A percentile compares a stretch with the other conserved stretches of the same genome.
phyloP scores from a whole-genome alignment of 2,888 invertebrate species.

The Hemaris fuciformis region DNA sequence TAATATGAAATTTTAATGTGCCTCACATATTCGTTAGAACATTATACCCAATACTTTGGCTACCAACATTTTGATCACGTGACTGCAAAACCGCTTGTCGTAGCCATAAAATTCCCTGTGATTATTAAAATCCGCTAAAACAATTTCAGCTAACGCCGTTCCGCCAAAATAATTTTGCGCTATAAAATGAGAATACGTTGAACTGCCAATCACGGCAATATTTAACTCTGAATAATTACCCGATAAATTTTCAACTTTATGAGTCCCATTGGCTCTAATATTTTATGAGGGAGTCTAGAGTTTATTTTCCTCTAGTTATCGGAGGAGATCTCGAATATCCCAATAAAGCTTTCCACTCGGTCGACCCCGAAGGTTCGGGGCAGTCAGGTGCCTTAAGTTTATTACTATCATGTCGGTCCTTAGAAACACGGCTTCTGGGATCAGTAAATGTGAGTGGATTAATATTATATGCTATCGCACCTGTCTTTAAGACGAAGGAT shows the following conservation, averaged over 20 bases:
- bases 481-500: background rate
- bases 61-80: no score
- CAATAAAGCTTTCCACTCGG: slow-evolving; percentile 29
- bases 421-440: background rate
- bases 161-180: background rate
- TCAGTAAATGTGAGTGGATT: slow-evolving; percentile 14
- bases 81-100: background rate
- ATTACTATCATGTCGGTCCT: slow-evolving; percentile 29
- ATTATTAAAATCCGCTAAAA: background rate
- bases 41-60: no score
- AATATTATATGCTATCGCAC: background rate
- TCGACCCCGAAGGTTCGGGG: slow-evolving; percentile 26
- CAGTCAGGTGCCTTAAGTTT: slow-evolving; percentile 34
- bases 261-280: slow-evolving; percentile 8
- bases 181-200: background rate
- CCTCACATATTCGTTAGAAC: no score
- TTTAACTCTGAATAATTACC: background rate
- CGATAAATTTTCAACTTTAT: slow-evolving; percentile 6
- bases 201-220: background rate
- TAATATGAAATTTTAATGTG: no score
- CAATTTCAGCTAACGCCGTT: background rate
- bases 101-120: background rate
- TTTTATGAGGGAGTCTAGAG: slow-evolving; percentile 7
- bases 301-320: slow-evolving; percentile 2
- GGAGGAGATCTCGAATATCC: slow-evolving; percentile 2